A percentile compares a stretch with the other conserved stretches of the same genome.
Conservation (phyloP, 2,113 vertebrate genomes). For the Dicaeum eximium region DNA sequence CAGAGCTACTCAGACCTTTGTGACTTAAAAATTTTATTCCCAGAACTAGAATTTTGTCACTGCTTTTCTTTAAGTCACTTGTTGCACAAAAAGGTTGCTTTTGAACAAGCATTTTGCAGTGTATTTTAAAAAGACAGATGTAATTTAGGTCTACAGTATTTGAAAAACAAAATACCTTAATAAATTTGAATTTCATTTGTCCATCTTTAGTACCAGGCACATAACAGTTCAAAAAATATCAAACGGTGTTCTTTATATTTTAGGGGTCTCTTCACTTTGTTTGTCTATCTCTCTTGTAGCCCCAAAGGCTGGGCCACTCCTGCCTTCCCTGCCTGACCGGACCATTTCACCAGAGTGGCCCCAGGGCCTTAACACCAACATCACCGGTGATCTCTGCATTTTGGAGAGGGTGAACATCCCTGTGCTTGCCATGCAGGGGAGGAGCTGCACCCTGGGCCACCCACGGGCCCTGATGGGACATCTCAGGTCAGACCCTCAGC, state of each 20-base stretch:
- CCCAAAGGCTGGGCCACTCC: not conserved
- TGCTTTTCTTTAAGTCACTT: not conserved
- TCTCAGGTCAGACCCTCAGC: not conserved
- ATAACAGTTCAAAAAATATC: not conserved
- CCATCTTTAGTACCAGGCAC: not conserved
- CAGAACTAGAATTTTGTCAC: not conserved
- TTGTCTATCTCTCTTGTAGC: not conserved
- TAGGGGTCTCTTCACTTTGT: not conserved
- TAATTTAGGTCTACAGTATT: not conserved
- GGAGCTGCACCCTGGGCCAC: not conserved
- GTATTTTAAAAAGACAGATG: not conserved
- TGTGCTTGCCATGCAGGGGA: rapidly evolving
- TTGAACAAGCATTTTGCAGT: not conserved
- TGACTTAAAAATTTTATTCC: not conserved
- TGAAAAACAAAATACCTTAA: not conserved
- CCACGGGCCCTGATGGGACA: rapidly evolving
- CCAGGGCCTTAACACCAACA: not conserved
- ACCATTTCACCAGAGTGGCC: not conserved
- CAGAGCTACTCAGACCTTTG: not conserved
- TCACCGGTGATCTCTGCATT: not conserved
- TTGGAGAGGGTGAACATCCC: not conserved
- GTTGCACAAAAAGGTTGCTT: not conserved
- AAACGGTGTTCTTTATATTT: not conserved
- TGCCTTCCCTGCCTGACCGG: not conserved
- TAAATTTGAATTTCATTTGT: not conserved